These are phyloP conservation scores for Dysidea cf. avara DNA, from an alignment of 37 sponge, comb jelly and placozoan species.

Conservation along the genomic window DNA sequence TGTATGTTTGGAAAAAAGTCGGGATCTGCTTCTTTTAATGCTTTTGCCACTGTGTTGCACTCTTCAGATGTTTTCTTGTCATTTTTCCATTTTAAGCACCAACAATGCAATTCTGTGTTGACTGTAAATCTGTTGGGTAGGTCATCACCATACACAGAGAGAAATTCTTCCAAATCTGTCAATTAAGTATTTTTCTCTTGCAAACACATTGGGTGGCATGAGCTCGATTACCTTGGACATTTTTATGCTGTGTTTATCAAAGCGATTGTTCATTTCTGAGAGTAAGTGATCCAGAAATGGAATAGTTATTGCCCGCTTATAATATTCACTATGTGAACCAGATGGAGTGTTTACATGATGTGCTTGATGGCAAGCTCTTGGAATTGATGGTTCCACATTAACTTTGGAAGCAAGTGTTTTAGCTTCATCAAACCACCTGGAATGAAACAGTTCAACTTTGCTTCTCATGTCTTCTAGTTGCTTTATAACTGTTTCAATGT, in stretches of 20 bases:
- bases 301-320: constrained; percentile 37
- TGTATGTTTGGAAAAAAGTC: constrained; percentile 57
- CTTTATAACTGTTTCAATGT: constrained; percentile 42
- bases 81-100: constrained; percentile 25
- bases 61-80: constrained; percentile 7
- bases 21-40: constrained; percentile 19
- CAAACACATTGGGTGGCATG: too few species aligned
- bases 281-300: constrained; percentile 40
- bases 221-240: too few species aligned
- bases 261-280: constrained; percentile 35
- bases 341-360: constrained; percentile 38
- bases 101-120: constrained; percentile 5
- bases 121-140: constrained; percentile 19
- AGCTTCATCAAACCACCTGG: constrained; percentile 24
- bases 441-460: constrained; percentile 35
- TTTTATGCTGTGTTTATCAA: constrained; percentile 17
- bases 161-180: too few species aligned
- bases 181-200: too few species aligned
- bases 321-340: constrained; percentile 12
- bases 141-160: constrained; percentile 41
- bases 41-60: constrained; percentile 33
- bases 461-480: constrained; percentile 13
- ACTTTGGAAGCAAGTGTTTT: constrained; percentile 13
- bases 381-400: constrained; percentile 31
- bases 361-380: constrained; percentile 22